Percentiles rank a stretch among this genome's conserved stretches.
phyloP scores from a whole-genome alignment of 2,113 vertebrate species.

The Penelope pileata region DNA sequence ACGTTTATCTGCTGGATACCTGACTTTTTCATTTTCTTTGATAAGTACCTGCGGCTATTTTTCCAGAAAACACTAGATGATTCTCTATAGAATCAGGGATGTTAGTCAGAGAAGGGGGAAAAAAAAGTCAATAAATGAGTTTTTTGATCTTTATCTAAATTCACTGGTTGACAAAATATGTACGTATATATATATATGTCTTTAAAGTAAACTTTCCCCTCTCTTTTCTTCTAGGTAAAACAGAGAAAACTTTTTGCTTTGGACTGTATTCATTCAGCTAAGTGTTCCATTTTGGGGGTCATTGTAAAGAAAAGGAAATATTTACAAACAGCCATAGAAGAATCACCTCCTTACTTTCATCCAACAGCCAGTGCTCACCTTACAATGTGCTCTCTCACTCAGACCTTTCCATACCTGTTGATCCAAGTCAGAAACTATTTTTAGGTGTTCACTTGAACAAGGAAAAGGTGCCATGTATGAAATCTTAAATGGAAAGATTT shows the following conservation, averaged over 20 bases:
- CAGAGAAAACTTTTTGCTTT: neutral
- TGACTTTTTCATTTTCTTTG: neutral
- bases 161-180: neutral
- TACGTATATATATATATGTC: neutral
- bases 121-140: neutral
- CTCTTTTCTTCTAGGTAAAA: neutral
- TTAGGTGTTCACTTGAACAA: neutral
- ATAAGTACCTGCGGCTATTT: neutral
- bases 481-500: neutral
- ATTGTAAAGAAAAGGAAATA: neutral
- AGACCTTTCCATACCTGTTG: neutral
- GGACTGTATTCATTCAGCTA: neutral
- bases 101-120: neutral
- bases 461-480: neutral
- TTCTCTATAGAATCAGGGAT: neutral
- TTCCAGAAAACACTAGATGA: neutral
- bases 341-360: neutral
- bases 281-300: neutral
- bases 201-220: neutral
- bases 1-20: neutral
- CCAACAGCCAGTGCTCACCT: neutral
- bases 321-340: neutral
- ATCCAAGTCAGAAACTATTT: neutral
- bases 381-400: neutral
- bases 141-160: neutral